Base-by-base conservation (phyloP, 2,888 invertebrate genomes). In the Hypercompe scribonia region DNA sequence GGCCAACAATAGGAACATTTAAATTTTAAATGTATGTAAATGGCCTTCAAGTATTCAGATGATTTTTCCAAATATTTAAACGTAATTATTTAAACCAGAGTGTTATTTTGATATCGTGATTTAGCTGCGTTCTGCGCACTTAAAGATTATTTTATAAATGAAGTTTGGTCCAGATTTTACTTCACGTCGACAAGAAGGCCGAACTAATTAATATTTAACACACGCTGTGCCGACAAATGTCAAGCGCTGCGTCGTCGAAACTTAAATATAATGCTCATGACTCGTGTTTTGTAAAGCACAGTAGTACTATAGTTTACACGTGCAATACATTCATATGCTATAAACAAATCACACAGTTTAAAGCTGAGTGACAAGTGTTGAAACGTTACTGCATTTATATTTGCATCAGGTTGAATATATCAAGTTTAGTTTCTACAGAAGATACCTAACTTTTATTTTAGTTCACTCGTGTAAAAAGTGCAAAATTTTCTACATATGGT, bases 21-120 rank as follows among this genome's bases (percentile, higher is more conserved):
- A 71, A 63, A 72, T 80, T 78, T 76, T 72, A 71, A 77, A 73
- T 72, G 73, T 76, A 82, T 78, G 74, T 54, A 78, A 82, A 79
- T 78, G 75, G 73, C 73, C 68, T 61, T 70, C 68, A 61, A 65
- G 70, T 67, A 72, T 70, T 65, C 70, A 66, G 65, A 70, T 63
- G 46, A 73, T 79, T 84, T 72, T 72, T 76, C 31, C 65, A 73
- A 73, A 84, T 74, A 70, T 75, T 75, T 73, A 64, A 73, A 76
- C 65, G 65, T 70, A 73, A 74, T 80, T 71, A 34, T 66, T 39
- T 42, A 66, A 24, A 46, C 65, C 61, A 64, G 63, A 15, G 46
- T 34, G 50, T 61, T 74, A 73, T 75, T 77, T 83, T 73, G 65
- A 65, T 39, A 50, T 21, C 70, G 66, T 71, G 72, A 80, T 70